Evolutionary conservation across 2,113 vertebrate species (phyloP), one percentile per base, ranked within the genome.

Genomic region (Mormoops blainvillei): DNA sequence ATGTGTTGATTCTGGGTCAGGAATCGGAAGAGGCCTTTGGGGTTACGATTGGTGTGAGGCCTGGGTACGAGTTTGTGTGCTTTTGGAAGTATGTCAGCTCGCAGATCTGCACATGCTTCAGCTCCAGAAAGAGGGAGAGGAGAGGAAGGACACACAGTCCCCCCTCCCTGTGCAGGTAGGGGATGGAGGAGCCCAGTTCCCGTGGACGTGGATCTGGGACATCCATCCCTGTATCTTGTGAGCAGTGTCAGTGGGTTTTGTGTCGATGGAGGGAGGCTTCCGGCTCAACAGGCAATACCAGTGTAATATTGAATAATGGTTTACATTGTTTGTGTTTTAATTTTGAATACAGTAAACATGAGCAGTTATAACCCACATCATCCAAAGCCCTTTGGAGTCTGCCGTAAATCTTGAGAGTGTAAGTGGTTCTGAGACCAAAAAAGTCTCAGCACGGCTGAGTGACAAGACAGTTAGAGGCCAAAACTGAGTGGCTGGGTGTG

Each of bases 191-290:
- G 18, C 6, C 5, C 56, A 18, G n/a, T 13, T 63, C 24, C 52
- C 36, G 22, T 36, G 5, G 15, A 24, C 1, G 5, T 33, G 67
- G 38, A 18, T 4, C 31, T 22, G 20, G 28, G 36, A 2, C 67
- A 26, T 36, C 15, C 7, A 3, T 56, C 7, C n/a, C 38, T 91
- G 16, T 38, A 14, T 80, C 54, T 68, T 33, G 20, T 20, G 33
- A 50, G 6, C 36, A n/a, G 5, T n/a, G 7, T 38, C 54, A 48
- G 11, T 36, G 36, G n/a, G 5, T 33, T 73, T 18, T 26, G 22
- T 3, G 2, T 6, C 5, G 7, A 70, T 1, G 15, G n/a, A 19
- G 28, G 18, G 41, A 31, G 22, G 28, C n/a, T 6, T 24, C 31
- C 5, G 67, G 14, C 26, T 43, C 15, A 7, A 12, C 12, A 61